phyloP scores from a whole-genome alignment of 2,888 invertebrate species.

The Merodon equestris region DNA sequence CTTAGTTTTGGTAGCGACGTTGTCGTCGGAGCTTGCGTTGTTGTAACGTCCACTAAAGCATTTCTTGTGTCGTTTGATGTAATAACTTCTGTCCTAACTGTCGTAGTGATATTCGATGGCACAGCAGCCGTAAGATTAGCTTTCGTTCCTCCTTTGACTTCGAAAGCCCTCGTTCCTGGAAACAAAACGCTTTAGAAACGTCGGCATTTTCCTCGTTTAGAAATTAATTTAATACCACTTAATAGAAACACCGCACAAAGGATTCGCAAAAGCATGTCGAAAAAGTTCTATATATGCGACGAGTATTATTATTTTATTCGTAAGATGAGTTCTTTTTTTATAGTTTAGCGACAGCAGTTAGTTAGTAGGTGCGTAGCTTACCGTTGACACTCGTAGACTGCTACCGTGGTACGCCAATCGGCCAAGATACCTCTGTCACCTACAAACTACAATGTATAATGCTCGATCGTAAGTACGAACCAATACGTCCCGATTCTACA shows the following conservation, averaged over 20 bases:
- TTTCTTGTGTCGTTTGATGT: not conserved
- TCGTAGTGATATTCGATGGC: not conserved
- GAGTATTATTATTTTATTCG: too few relatives aligned
- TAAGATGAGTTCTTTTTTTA: too few relatives aligned
- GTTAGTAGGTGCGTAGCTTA: constrained; percentile 34
- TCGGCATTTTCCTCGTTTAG: not conserved
- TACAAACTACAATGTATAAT: too few relatives aligned
- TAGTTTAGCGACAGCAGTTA: not conserved
- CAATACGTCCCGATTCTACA: constrained; percentile 40
- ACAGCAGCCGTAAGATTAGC: not conserved
- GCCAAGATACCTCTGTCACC: constrained; percentile 48
- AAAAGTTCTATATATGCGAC: too few relatives aligned
- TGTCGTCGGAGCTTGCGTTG: constrained; percentile 20
- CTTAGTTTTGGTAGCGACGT: constrained; percentile 39
- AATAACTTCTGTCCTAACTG: not conserved
- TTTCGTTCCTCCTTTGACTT: too few relatives aligned
- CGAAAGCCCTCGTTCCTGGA: constrained; percentile 6
- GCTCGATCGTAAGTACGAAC: constrained; percentile 26
- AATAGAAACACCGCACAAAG: constrained; percentile 47
- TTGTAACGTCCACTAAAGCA: constrained; percentile 3
- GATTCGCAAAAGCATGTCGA: constrained; percentile 34
- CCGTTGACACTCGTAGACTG: constrained; percentile 35
- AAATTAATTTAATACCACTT: constrained; percentile 44
- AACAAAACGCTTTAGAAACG: constrained; percentile 21
- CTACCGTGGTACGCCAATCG: constrained; percentile 27